Evolutionary conservation across 2,888 invertebrate species (phyloP), one percentile per base, ranked within the genome.

Genomic region (Choreutis nemorana): DNA sequence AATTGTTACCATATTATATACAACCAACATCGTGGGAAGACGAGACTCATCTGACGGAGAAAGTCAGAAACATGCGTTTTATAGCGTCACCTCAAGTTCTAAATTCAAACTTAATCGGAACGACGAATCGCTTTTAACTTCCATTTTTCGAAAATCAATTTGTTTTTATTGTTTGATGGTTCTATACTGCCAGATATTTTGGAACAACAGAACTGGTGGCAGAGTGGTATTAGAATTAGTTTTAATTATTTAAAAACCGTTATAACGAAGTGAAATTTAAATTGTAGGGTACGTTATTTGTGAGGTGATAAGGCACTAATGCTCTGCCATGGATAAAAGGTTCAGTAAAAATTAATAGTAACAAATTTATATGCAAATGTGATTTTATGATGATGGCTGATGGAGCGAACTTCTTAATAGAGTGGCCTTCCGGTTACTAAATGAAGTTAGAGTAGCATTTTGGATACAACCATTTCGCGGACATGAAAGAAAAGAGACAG

Each of bases 1-100:
- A 73, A 77, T 77, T 77, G 75, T 77, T 71, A 58, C 55, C 61
- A n/a, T n/a, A n/a, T 61, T 66, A 64, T 60, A 63, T 56, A 65
- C 63, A 59, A 60, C 62, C 52, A 48, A 42, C 67, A 61, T 64
- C 77, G 77, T 77, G 75, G 72, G 77, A 77, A 75, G 70, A 66
- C 61, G 45, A 44, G 42, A 41, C 42, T 45, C 42, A 48, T 72
- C 55, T 70, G 71, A 64, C 51, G 66, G 71, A 59, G 73, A 72
- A 73, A 75, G 72, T 67, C 58, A 52, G 59, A 60, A 58, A 50
- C 57, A 40, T 48, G 55, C 57, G 49, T 57, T 65, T 67, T 63
- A 66, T 60, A 62, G 57, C 67, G 67, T 58, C 70, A 66, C 57
- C 59, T 44, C 47, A 50, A 51, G 61, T 67, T 61, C 45, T 64